These are phyloP conservation scores for Ursus arctos DNA, from an alignment of 2,113 vertebrate species.

Conservation along the genomic window DNA sequence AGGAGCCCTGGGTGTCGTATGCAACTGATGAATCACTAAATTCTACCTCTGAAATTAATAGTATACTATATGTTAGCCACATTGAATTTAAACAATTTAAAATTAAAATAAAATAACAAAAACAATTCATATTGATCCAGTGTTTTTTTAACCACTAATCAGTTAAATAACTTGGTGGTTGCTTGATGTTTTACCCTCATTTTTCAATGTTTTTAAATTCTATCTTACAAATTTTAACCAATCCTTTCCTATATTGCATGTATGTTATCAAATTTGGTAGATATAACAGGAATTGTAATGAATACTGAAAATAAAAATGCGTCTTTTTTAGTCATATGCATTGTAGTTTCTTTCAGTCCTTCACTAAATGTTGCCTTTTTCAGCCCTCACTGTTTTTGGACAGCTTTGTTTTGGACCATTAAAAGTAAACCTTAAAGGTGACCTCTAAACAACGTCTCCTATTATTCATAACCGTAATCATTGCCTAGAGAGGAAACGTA, in stretches of 20 bases:
- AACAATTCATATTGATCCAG: neutral
- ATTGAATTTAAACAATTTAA: neutral
- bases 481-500: neutral
- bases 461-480: neutral
- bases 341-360: neutral
- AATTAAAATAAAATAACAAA: neutral
- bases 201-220: neutral
- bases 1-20: neutral
- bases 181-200: neutral
- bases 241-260: neutral
- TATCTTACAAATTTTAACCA: neutral
- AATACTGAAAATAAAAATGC: neutral
- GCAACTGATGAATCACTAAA: neutral
- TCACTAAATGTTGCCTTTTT: neutral
- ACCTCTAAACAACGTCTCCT: neutral
- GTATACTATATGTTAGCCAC: neutral
- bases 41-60: neutral
- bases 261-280: neutral
- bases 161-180: neutral
- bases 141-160: neutral
- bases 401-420: neutral
- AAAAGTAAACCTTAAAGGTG: neutral
- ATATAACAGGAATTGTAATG: neutral
- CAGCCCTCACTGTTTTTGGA: neutral
- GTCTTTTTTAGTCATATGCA: neutral